Base-by-base conservation (phyloP, 2,113 vertebrate species). In the Pollimyrus isidori region DNA sequence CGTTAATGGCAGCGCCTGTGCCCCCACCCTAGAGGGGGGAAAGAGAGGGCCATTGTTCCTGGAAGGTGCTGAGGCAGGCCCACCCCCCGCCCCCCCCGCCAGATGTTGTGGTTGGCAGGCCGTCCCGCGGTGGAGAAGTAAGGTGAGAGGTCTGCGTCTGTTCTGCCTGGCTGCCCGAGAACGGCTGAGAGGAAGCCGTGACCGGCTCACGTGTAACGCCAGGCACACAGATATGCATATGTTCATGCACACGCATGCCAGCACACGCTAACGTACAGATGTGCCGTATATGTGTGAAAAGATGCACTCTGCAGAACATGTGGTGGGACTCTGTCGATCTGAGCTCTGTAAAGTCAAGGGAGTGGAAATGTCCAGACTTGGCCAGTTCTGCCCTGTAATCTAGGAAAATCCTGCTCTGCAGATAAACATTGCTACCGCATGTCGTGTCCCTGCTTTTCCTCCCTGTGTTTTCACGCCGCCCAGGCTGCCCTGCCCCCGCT, bases 71-170 rank as follows among this genome's bases (percentile, higher is more conserved):
- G 91, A 93, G 69, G 42, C 90, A 89, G 92, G 92, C 53, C 56
- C 90, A 91, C 89, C 53, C 90, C 91, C 48, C 53, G 17, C 92
- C 89, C 53, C 90, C 91, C 48, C 53, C 30, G 90, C 90, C 91
- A 92, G 92, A 93, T 93, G 92, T 93, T 93, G 93, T 91, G 69
- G 26, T 93, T 95, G 92, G 92, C 89, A 89, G 17, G 5, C 69
- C 46, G 62, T 89, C 62, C 87, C 88, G 91, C 56, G 42, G 19
- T 83, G 4, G 46, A 52, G 62, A 53, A 88, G 89, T 90, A 90
- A 93, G 91, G 92, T 93, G 91, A 93, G 90, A 89, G 46, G 90
- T 76, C 89, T 89, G 52, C 83, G 87, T 30, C 23, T 90, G 50
- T 58, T 89, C 83, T n/a, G 42, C 2, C 80, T 26, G n/a, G 82